Evolutionary conservation across 2,797 vertebrate species (phyloP).

Genomic region (Sebastes itinus): DNA sequence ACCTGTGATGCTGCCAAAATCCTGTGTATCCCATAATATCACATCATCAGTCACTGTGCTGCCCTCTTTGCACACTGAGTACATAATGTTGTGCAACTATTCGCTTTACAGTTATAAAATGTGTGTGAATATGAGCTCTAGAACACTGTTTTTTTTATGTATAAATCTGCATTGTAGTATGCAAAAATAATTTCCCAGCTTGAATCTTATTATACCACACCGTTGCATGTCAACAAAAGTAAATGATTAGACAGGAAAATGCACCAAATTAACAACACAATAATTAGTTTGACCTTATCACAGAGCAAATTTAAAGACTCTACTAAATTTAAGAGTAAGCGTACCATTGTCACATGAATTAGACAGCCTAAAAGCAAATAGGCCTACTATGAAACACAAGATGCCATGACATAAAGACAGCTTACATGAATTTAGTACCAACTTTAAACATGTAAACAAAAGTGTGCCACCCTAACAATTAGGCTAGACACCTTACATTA

Average conservation of each 20-base stretch:
- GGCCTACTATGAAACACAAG: not conserved
- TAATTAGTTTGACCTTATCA: not conserved
- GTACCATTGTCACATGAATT: not conserved
- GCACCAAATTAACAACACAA: not conserved
- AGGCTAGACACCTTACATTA: not conserved
- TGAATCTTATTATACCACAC: not conserved
- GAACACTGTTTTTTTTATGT: not conserved
- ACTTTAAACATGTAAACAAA: not conserved
- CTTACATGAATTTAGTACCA: not conserved
- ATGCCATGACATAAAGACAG: not conserved
- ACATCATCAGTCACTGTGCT: constrained; percentile 1
- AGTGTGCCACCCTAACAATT: not conserved
- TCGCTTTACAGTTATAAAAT: not conserved
- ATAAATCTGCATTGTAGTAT: not conserved
- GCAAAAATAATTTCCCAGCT: not conserved
- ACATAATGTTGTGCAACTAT: not conserved
- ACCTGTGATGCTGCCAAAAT: not conserved
- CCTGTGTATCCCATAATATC: constrained; percentile 9
- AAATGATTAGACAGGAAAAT: not conserved
- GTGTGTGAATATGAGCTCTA: not conserved
- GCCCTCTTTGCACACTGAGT: not conserved
- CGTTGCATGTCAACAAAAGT: not conserved
- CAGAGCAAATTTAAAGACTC: not conserved
- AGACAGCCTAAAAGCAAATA: not conserved
- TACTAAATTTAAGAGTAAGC: not conserved